Conservation (phyloP, 2,113 vertebrate species). For the Ahaetulla prasina region DNA sequence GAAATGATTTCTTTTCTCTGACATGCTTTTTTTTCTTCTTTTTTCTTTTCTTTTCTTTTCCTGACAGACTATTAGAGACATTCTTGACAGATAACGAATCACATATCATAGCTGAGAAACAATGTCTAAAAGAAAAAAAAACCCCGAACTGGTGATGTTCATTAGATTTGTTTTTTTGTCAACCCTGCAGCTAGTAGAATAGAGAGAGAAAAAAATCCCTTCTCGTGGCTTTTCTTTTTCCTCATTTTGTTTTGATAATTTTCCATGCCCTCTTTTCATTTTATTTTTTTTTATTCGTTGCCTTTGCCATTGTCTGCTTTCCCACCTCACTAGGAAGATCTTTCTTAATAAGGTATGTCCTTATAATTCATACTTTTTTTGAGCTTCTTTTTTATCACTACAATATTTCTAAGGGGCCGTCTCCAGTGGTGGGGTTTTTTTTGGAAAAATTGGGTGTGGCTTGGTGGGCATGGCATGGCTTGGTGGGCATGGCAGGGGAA, state of each 20-base stretch:
- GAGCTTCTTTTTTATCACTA: slow-evolving; percentile 32
- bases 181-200: slow-evolving; percentile 22
- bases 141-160: slow-evolving; percentile 44
- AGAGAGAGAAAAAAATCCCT: slow-evolving; percentile 35
- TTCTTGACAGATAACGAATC: slow-evolving; percentile 48
- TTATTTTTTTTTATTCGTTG: background rate
- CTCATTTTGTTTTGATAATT: slow-evolving; percentile 32
- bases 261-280: slow-evolving; percentile 8
- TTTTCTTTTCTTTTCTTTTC: too few relatives aligned
- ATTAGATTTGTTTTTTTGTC: slow-evolving; percentile 49
- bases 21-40: background rate
- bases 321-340: slow-evolving; percentile 38
- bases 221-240: slow-evolving; percentile 23
- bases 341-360: slow-evolving; percentile 14
- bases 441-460: too few relatives aligned
- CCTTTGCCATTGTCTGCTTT: slow-evolving; percentile 25
- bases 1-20: slow-evolving; percentile 37
- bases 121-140: slow-evolving; percentile 29
- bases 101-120: slow-evolving; percentile 55
- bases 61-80: slow-evolving; percentile 37
- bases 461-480: too few relatives aligned
- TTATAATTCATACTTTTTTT: slow-evolving; percentile 43
- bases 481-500: too few relatives aligned
- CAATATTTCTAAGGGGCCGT: slow-evolving; percentile 23
- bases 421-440: too few relatives aligned